A percentile compares a stretch with the other conserved stretches of the same genome.
phyloP scores from a whole-genome alignment of 2,888 invertebrate species.

The Morpho helenor region DNA sequence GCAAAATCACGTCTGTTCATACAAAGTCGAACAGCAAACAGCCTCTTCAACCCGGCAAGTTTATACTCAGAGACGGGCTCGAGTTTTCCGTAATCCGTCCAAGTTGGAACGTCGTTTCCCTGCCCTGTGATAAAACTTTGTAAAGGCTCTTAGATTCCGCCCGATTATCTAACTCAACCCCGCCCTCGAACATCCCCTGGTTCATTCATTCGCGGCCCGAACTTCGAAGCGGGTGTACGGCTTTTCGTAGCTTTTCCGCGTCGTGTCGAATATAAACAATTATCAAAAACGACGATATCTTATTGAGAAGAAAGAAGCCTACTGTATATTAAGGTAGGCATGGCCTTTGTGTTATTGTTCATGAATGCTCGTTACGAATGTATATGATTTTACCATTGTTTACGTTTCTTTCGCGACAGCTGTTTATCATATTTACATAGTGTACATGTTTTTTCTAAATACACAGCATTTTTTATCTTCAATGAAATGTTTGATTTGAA shows the following conservation, averaged over 20 bases:
- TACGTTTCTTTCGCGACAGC: no score
- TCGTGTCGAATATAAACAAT: conserved; percentile 53
- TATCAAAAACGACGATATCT: conserved; percentile 17
- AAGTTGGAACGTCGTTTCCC: conserved; percentile 28
- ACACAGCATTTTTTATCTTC: no score
- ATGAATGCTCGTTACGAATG: neutral
- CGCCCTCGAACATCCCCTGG: conserved; percentile 61
- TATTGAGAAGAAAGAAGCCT: conserved; percentile 13
- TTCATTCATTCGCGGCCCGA: conserved; percentile 64
- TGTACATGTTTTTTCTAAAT: no score
- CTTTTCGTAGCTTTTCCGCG: conserved; percentile 24
- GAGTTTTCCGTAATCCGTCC: conserved; percentile 50
- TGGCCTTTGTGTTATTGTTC: neutral
- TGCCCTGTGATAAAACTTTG: neutral
- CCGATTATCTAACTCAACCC: conserved; percentile 38
- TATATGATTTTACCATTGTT: no score
- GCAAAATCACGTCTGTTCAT: conserved; percentile 19
- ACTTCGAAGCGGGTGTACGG: conserved; percentile 42
- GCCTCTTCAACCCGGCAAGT: conserved; percentile 33
- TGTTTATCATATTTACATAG: no score
- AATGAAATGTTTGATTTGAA: no score
- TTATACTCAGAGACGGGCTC: conserved; percentile 41
- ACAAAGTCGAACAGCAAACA: conserved; percentile 15
- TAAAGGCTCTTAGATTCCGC: conserved; percentile 12
- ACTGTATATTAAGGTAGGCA: conserved; percentile 18